These are phyloP conservation scores for Erebia ligea DNA, from an alignment of 2,888 invertebrate species.

Conservation along the genomic window DNA sequence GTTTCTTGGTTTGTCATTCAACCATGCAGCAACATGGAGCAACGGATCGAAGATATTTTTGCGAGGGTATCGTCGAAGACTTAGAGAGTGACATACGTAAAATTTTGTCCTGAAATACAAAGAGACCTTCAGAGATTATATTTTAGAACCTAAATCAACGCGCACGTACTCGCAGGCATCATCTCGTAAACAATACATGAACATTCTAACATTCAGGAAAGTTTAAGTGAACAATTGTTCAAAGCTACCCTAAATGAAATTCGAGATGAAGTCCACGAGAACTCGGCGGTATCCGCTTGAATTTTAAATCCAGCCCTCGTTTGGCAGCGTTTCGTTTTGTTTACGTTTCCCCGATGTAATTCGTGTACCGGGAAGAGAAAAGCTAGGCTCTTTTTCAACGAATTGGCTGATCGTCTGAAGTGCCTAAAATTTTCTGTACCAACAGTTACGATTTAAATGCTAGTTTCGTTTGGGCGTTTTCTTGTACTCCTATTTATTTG, in stretches of 20 bases:
- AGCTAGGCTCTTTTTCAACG: conserved; percentile 7
- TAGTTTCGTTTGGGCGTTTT: neutral
- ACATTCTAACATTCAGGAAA: neutral
- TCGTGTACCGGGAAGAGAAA: conserved; percentile 26
- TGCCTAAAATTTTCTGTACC: neutral
- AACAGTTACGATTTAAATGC: conserved; percentile 4
- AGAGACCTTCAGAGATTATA: too few relatives aligned
- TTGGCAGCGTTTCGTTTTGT: conserved; percentile 28
- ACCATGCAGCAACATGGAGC: too few relatives aligned
- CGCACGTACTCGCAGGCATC: too few relatives aligned
- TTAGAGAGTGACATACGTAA: too few relatives aligned
- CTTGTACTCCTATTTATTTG: too few relatives aligned
- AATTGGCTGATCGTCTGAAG: conserved; percentile 19
- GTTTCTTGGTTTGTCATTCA: too few relatives aligned
- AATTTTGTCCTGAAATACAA: too few relatives aligned
- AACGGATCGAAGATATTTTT: too few relatives aligned
- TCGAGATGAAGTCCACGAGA: conserved; percentile 24
- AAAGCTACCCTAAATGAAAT: conserved; percentile 29
- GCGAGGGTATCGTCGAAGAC: too few relatives aligned
- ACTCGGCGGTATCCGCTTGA: conserved; percentile 24
- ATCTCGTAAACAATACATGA: too few relatives aligned
- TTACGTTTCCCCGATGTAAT: conserved; percentile 28
- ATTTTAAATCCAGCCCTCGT: conserved; percentile 27
- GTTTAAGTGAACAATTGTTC: conserved; percentile 22
- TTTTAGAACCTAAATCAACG: too few relatives aligned